Conservation (phyloP, 2,113 vertebrate species). For the Serinus canaria region DNA sequence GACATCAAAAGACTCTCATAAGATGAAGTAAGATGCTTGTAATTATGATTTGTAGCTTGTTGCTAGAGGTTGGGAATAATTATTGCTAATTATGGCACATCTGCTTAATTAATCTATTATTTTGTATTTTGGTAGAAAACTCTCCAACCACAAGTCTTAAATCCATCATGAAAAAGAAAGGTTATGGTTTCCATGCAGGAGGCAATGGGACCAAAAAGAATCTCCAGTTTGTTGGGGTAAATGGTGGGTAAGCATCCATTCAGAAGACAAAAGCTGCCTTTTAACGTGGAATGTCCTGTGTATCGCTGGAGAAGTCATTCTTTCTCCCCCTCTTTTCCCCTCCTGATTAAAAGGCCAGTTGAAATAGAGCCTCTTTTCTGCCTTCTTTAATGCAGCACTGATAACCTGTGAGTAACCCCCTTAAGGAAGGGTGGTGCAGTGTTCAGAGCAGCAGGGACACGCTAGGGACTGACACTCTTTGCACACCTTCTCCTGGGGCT, state of each 20-base stretch:
- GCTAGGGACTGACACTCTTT: not conserved
- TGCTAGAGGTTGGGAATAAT: not conserved
- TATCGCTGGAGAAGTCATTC: not conserved
- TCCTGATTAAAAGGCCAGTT: conserved; percentile 49
- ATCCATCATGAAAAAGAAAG: conserved; percentile 99
- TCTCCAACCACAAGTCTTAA: conserved; percentile 88
- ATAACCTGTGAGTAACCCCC: not conserved
- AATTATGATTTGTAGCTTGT: not conserved
- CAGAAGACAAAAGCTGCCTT: conserved; percentile 51
- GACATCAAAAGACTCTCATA: not conserved
- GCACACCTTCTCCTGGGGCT: not conserved
- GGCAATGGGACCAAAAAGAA: conserved; percentile 95
- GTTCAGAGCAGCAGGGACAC: not conserved
- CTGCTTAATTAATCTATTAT: conserved; percentile 65
- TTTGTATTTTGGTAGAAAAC: conserved; percentile 75
- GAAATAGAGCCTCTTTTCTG: conserved; percentile 19
- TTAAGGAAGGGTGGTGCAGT: not conserved
- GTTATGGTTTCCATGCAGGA: conserved; percentile 84
- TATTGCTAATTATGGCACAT: not conserved
- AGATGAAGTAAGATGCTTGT: not conserved
- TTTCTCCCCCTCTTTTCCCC: not conserved
- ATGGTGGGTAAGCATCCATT: conserved; percentile 94
- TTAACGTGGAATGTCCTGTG: not conserved
- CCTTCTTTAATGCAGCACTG: conserved; percentile 11
- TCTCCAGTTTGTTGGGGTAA: conserved; percentile 99